Evolutionary conservation across 2,888 invertebrate genomes (phyloP).

Genomic region (Lasioglossum leucozonium): DNA sequence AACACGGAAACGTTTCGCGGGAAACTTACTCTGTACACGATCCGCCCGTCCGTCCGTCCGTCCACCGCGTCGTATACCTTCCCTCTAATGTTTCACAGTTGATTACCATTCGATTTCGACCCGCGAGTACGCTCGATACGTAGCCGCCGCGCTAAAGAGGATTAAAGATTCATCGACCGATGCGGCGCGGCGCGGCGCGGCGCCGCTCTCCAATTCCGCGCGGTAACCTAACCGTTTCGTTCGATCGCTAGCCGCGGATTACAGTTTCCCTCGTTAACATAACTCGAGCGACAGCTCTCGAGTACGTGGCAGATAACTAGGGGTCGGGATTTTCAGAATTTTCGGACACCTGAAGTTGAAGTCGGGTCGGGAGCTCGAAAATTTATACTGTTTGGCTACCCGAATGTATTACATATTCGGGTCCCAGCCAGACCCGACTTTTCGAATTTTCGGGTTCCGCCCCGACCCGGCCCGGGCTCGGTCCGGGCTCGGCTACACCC

Average conservation of each 20-base stretch:
- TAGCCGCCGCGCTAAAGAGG: conserved; percentile 31
- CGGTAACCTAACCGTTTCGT: conserved; percentile 31
- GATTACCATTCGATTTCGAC: conserved; percentile 38
- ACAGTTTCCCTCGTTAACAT: neutral
- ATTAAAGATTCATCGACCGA: conserved; percentile 49
- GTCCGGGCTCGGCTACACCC: no score
- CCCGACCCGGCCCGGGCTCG: no score
- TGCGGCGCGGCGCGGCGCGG: no score
- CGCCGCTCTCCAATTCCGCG: conserved; percentile 13
- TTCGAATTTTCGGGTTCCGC: no score
- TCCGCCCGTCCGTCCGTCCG: neutral
- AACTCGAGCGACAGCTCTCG: neutral
- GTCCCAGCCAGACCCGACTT: no score
- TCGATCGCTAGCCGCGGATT: neutral
- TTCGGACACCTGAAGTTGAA: no score
- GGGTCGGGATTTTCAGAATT: no score
- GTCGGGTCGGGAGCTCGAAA: no score
- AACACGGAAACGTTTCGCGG: conserved; percentile 17
- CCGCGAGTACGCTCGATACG: conserved; percentile 26
- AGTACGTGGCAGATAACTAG: no score
- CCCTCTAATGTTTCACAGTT: conserved; percentile 21
- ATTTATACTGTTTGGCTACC: no score
- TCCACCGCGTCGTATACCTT: neutral
- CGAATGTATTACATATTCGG: no score
- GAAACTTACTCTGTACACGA: neutral